Evolutionary conservation across 30 jellyfish, hydroid and myxozoan species (phyloP).

Genomic region (Turritopsis rubra): DNA sequence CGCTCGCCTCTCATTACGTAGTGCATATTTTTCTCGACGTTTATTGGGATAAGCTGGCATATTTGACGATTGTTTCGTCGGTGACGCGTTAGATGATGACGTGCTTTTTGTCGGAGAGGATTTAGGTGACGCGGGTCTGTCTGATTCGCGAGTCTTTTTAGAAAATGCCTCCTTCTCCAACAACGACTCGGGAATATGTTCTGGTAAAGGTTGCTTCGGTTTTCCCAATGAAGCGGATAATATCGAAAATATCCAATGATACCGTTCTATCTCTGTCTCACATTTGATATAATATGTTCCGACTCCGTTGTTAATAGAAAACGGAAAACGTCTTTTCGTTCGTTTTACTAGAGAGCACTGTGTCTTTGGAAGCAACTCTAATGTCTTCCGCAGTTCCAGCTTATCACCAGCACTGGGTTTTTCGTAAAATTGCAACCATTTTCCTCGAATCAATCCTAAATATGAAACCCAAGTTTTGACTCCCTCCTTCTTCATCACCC

Average conservation of each 20-base stretch:
- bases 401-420: conserved; percentile 25
- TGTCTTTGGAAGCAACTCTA: conserved; percentile 57
- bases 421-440: conserved; percentile 87
- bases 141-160: conserved; percentile 45
- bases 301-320: conserved; percentile 73
- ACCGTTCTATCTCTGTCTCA: conserved; percentile 84
- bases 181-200: conserved; percentile 49
- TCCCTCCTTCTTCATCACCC: conserved; percentile 82
- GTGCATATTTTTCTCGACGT: conserved; percentile 34
- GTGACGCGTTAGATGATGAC: not conserved
- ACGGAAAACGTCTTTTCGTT: conserved; percentile 74
- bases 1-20: conserved; percentile 3
- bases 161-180: conserved; percentile 50
- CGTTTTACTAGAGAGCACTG: conserved; percentile 82
- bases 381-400: conserved; percentile 56
- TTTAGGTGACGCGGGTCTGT: conserved; percentile 17
- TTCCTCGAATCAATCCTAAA: conserved; percentile 84
- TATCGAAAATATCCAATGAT: conserved; percentile 79
- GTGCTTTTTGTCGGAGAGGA: not conserved
- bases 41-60: conserved; percentile 13
- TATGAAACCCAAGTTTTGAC: conserved; percentile 69
- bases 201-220: conserved; percentile 65
- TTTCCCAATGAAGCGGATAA: conserved; percentile 63
- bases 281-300: conserved; percentile 78
- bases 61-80: not conserved